Evolutionary conservation across 2,888 invertebrate genomes (phyloP), one percentile per base, ranked within the genome.

Genomic region (Caenorhabditis sinica): DNA sequence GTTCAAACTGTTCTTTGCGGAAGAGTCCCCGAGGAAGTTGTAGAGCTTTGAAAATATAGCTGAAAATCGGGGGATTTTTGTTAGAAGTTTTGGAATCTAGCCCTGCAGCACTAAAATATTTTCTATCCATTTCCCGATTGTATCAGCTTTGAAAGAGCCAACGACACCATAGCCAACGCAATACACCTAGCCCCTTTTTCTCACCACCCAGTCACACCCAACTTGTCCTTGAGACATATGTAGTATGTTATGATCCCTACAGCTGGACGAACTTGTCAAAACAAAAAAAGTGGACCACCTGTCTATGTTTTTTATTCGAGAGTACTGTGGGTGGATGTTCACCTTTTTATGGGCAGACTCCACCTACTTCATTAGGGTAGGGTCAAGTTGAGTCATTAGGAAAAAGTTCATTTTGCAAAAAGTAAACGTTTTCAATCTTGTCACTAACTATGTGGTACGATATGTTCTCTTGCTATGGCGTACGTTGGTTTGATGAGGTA

Each of bases 251-350:
- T 56, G 25, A 25, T 40, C 13, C 13, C 40, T 11, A 6, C 2
- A 56, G 28, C 56, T 5, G 23, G 9, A 11, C 4, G 28, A 25
- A 25, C 20, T n/a, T 20, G 13, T 20, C 28, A 53, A 53, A 65
- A 30, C n/a, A 45, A 45, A 65, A 43, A 45, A 65, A 20, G 13
- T 28, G 25, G 45, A 65, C 65, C 65, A 65, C 65, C 65, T 65
- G 65, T 6, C 65, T 25, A 30, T 45, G 15, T 65, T 65, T 13
- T 23, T 25, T 40, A 11, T 40, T 40, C 11, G 40, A 40, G 40
- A 33, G 33, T 33, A 33, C 33, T 33, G 33, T 33, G 33, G 40
- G 56, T 56, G 15, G 56, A 49, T 49, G 17, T n/a, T 15, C 49
- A 15, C 49, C 8, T n/a, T 49, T 49, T 49, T n/a, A n/a, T n/a